Base-by-base conservation (phyloP, 1,140 invertebrate genomes). In the Popillia japonica region DNA sequence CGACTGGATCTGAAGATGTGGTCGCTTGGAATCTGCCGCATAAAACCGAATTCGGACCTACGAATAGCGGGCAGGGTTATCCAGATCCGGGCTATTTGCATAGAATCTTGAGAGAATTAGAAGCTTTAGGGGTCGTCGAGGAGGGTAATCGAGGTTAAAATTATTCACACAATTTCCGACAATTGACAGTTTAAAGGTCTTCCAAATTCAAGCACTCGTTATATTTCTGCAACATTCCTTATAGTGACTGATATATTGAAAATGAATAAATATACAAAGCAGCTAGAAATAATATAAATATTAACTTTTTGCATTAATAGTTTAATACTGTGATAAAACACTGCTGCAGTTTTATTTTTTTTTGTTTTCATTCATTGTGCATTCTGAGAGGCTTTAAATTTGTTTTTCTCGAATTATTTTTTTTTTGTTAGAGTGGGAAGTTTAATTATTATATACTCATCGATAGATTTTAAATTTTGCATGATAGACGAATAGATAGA, bases 1-100 rank as follows among this genome's bases (percentile, higher is more conserved):
- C 96, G 2, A 97, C 96, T 2, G 96, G 96, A 0, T 91, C 93
- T 79, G 92, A 94, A 85, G 94, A 98, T 87, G 95, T 96, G 64
- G 94, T 97, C 11, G 93, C 95, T 8, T 98, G 96, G 96, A 96
- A 97, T 87, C 94, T 97, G 73, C 95, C 96, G 84, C 95, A 96
- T 83, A 96, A 96, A 86, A 96, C 95, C 10, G 93, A 95, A 86
- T 89, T 93, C 11, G 90, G 90, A 11, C 89, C 90, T 6, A 91
- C 90, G 64, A 87, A 87, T 17, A 88, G 86, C 68, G 91, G 90
- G 2, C 91, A 94, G 83, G 94, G 94, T 78, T 94, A 94, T 86
- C 93, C 94, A 2, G 94, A 95, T 87, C 89, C 90, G 4, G 92
- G 90, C 74, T 95, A 95, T 87, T 87, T 96, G 64, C 92, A 93